Evolutionary conservation across 2,888 invertebrate genomes (phyloP).

Genomic region (Trachelus tabidus): DNA sequence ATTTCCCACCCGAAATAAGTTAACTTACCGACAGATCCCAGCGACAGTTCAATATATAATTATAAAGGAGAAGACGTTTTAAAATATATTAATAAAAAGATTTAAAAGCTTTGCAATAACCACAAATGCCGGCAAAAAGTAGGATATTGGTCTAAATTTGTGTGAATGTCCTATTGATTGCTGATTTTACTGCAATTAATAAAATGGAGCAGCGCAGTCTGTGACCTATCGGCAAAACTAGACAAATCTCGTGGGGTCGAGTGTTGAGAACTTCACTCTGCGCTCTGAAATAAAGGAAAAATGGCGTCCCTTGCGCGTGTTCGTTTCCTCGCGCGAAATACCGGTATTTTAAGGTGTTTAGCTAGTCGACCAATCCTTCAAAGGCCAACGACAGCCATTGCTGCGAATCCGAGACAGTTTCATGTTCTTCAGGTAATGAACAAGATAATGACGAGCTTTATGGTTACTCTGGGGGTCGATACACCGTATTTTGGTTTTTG

Average conservation of each 20-base stretch:
- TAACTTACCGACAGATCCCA: background rate
- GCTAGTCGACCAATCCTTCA: constrained; percentile 33
- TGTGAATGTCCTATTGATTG: background rate
- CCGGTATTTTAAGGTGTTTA: constrained; percentile 48
- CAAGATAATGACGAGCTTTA: background rate
- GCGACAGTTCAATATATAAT: background rate
- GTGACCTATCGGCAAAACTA: background rate
- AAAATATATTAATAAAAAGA: background rate
- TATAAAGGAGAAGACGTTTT: no score
- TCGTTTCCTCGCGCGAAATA: constrained; percentile 51
- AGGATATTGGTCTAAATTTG: background rate
- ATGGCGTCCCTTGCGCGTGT: constrained; percentile 59
- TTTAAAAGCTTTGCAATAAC: background rate
- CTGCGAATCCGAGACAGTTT: constrained; percentile 35
- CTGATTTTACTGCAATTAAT: background rate
- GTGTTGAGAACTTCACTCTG: background rate
- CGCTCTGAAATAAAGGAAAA: constrained; percentile 28
- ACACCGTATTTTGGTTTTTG: constrained; percentile 4
- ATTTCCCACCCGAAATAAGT: background rate
- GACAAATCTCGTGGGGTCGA: background rate
- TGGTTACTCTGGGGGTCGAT: constrained; percentile 15
- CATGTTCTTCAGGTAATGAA: constrained; percentile 46
- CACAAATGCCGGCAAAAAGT: background rate
- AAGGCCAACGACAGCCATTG: constrained; percentile 19
- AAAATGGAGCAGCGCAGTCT: background rate